Evolutionary conservation across 37 sponge, comb jelly and placozoan genomes (phyloP), one percentile per base, ranked within the genome.

Genomic region (Cladorhizidae sp.): DNA sequence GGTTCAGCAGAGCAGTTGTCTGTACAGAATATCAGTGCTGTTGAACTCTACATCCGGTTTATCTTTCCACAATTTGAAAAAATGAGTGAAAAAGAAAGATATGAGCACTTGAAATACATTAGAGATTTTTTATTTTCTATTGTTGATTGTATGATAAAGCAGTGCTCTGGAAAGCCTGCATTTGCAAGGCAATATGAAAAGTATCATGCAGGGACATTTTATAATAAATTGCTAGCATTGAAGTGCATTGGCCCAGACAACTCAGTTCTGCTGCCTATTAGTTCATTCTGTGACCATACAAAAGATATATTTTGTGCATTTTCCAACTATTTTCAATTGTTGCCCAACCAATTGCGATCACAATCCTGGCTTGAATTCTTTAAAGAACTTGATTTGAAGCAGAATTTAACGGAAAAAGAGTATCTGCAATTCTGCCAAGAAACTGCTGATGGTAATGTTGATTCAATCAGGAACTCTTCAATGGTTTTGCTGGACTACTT

Each of bases 301-400:
- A 1, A 42, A 15, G 21, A 20, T 1, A 77, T 88, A 29, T 88
- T 88, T 42, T n/a, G 31, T 15, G 40, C 51, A 14, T 88, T 78
- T 72, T 37, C 49, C 20, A 28, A 77, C 0, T 58, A 54, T 23
- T 82, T 78, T 31, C 5, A 50, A 32, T 73, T 88, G 56, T 63
- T 83, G 15, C 70, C 71, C 1, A 59, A 63, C 3, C 29, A 38
- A 0, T 88, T 77, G 37, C 23, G 32, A 38, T 42, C 35, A 21
- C 31, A 23, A 3, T 15, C 51, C 39, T 88, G 88, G 88, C 26
- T 83, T 50, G 74, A 15, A 1, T 88, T 88, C 32, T 88, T 88
- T 36, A 33, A 7, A 55, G 58, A 69, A 15, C 40, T 82, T n/a
- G 78, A 65, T 14, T 56, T 88, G 0, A 61, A 55, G 23, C 36